Conservation (phyloP, 2,113 vertebrate species). For the Condylura cristata region DNA sequence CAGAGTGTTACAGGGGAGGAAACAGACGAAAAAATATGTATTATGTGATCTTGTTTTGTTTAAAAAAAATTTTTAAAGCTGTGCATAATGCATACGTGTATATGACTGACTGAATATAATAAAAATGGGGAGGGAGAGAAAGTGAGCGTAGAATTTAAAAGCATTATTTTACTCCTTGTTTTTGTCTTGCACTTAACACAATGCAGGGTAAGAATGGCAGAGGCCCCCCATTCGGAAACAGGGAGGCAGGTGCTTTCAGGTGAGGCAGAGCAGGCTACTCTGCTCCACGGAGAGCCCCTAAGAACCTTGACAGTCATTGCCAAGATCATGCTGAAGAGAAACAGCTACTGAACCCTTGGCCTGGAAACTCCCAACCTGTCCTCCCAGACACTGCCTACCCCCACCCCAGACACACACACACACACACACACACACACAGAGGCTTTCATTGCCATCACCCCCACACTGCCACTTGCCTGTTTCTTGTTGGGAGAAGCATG, state of each 20-base stretch:
- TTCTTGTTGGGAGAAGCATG: background rate
- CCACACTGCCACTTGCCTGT: background rate
- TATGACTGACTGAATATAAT: background rate
- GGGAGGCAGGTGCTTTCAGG: background rate
- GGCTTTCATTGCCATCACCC: background rate
- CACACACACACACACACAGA: too few species aligned
- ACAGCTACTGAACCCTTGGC: background rate
- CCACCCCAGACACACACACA: too few species aligned
- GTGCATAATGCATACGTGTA: background rate
- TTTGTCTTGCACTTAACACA: background rate
- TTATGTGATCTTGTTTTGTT: too few species aligned
- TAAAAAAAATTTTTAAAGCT: too few species aligned
- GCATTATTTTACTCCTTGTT: background rate
- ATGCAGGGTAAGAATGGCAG: accelerated
- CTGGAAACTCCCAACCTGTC: background rate
- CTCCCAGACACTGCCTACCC: background rate
- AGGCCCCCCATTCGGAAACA: background rate
- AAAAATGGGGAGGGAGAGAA: background rate
- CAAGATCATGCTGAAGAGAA: background rate
- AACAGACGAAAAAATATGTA: too few species aligned
- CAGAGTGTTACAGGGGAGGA: too few species aligned
- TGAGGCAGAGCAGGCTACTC: background rate
- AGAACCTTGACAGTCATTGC: background rate
- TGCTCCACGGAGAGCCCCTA: background rate
- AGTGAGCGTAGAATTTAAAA: background rate